These are phyloP conservation scores for Cyphomyrmex costatus DNA, from an alignment of 1,140 invertebrate genomes.

Conservation along the genomic window DNA sequence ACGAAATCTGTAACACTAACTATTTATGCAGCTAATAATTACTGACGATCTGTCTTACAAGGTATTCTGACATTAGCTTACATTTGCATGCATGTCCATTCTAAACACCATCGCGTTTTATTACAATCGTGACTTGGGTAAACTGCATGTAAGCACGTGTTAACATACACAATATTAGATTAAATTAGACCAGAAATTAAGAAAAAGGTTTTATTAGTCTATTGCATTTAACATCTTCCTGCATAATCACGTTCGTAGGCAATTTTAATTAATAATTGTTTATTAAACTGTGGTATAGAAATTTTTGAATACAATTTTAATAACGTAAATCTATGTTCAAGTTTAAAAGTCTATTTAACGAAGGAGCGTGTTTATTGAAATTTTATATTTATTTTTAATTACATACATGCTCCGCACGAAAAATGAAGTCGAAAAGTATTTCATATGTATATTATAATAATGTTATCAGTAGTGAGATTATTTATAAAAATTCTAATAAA, in stretches of 20 bases:
- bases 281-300: not conserved
- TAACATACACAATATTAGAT: not conserved
- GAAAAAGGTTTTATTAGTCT: not conserved
- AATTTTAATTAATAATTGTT: not conserved
- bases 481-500: not conserved
- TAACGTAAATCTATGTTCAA: not conserved
- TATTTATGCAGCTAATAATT: conserved; percentile 28
- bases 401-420: not conserved
- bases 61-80: conserved; percentile 8
- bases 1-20: conserved; percentile 1
- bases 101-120: conserved; percentile 5
- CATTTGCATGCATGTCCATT: not conserved
- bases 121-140: conserved; percentile 5
- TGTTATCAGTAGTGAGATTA: not conserved
- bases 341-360: not conserved
- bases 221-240: not conserved
- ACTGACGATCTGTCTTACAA: not conserved
- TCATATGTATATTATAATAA: not conserved
- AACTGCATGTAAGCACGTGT: not conserved
- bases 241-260: not conserved
- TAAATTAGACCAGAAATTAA: not conserved
- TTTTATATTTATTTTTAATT: not conserved
- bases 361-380: not conserved
- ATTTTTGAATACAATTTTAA: not conserved
- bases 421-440: not conserved